Evolutionary conservation across 2,797 vertebrate species (phyloP).

Genomic region (Trematomus bernacchii): DNA sequence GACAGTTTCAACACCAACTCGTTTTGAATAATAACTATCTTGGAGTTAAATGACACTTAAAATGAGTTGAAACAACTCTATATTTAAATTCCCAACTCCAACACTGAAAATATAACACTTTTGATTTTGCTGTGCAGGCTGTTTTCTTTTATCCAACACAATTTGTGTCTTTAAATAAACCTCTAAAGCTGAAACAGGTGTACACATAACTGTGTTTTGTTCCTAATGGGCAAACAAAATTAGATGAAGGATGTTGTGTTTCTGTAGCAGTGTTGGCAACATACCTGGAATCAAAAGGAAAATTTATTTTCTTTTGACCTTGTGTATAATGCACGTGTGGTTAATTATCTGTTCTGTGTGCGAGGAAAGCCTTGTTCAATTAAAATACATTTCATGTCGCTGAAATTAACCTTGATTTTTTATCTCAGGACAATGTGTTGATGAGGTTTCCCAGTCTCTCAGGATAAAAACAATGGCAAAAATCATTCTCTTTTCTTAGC

Average conservation of each 20-base stretch:
- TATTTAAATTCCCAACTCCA: too few species aligned
- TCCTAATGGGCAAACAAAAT: slow-evolving; percentile 7
- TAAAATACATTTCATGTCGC: neutral
- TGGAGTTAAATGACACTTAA: too few species aligned
- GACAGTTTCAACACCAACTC: too few species aligned
- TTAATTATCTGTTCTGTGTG: slow-evolving; percentile 7
- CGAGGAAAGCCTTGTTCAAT: neutral
- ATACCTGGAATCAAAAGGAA: slow-evolving; percentile 12
- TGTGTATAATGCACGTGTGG: slow-evolving; percentile 8
- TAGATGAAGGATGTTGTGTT: neutral
- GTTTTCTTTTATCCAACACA: neutral
- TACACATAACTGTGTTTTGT: neutral
- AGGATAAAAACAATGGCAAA: slow-evolving; percentile 11
- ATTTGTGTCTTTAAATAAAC: neutral
- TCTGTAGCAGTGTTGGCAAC: neutral
- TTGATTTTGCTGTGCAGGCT: too few species aligned
- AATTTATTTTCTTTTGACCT: slow-evolving; percentile 22
- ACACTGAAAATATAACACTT: too few species aligned
- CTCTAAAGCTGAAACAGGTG: slow-evolving; percentile 1
- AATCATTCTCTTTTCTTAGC: neutral
- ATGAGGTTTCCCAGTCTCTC: neutral
- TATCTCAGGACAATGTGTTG: neutral
- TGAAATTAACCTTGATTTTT: slow-evolving; percentile 10
- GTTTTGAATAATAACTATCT: too few species aligned
- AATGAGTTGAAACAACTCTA: too few species aligned